Evolutionary conservation across 2,797 vertebrate genomes (phyloP), one percentile per base, ranked within the genome.

Genomic region (Echeneis naucrates): DNA sequence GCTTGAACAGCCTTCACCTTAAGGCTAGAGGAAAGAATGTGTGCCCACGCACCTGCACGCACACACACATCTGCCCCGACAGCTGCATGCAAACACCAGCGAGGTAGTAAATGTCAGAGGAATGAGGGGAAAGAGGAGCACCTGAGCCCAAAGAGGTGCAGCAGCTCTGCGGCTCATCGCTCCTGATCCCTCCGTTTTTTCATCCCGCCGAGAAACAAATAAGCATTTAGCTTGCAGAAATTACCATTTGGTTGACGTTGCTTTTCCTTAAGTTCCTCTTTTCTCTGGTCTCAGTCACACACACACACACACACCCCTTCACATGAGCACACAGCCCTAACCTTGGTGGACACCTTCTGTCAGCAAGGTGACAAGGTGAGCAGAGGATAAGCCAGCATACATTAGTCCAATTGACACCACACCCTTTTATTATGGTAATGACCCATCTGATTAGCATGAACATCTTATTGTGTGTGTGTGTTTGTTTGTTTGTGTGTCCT

Each of bases 291-390:
- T 38, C 50, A 37, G 5, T 9, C 47, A 60, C 26, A 56, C 69
- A 53, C 38, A 50, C 62, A 64, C 55, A 50, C 59, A 50, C 60
- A 51, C 30, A 44, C 55, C 10, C 42, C 4, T 6, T 12, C 60
- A 17, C 42, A 55, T 54, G 64, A 54, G 55, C 24, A 56, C 2
- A 19, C 1, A 26, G 42, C 10, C 9, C 24, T 53, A 45, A 47
- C 76, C 75, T 69, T 48, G 26, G 7, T 0, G 26, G 65, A 78
- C 35, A 44, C 72, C 76, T 76, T 61, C 75, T 80, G 77, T 86
- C 84, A 78, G 78, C 82, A 35, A 72, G 83, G 82, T 79, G 85
- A 87, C 81, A 83, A 78, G 83, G 81, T 86, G 84, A 74, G 56
- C 72, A 59, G 40, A 63, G 78, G 77, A 83, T 48, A 81, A 78